A percentile compares a stretch with the other conserved stretches of the same genome.
phyloP scores from a whole-genome alignment of 2,113 vertebrate genomes.

The Rhombomys opimus region DNA sequence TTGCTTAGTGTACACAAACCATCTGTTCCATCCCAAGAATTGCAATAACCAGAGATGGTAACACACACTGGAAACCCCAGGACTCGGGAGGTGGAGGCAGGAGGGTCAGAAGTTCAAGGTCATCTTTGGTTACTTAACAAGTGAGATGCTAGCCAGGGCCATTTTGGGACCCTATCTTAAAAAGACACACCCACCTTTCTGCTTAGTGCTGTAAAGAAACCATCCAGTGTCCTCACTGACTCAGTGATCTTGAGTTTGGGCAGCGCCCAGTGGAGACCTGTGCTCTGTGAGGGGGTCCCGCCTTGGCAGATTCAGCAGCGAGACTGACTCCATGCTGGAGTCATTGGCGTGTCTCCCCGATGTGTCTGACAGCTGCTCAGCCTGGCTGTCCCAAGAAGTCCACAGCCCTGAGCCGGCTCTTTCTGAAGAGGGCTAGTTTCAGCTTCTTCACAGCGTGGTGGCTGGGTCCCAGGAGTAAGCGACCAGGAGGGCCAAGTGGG shows the following conservation, averaged over 20 bases:
- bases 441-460: not conserved
- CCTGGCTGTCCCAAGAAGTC: not conserved
- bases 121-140: not conserved
- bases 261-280: not conserved
- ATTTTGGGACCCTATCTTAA: not conserved
- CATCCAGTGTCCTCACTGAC: not conserved
- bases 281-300: not conserved
- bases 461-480: not conserved
- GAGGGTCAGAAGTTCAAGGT: not conserved
- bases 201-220: not conserved
- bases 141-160: not conserved
- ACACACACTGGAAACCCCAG: not conserved
- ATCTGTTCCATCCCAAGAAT: too few relatives aligned
- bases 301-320: not conserved
- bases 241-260: not conserved
- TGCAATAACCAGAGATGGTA: too few relatives aligned
- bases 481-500: not conserved
- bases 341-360: not conserved
- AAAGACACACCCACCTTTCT: not conserved
- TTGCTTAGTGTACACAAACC: too few relatives aligned
- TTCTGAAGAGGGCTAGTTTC: not conserved
- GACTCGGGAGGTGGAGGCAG: not conserved
- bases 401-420: not conserved
- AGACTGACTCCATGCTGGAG: not conserved
- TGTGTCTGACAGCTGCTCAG: not conserved